phyloP scores from a whole-genome alignment of 2,888 invertebrate species.

The Athetis lepigone region DNA sequence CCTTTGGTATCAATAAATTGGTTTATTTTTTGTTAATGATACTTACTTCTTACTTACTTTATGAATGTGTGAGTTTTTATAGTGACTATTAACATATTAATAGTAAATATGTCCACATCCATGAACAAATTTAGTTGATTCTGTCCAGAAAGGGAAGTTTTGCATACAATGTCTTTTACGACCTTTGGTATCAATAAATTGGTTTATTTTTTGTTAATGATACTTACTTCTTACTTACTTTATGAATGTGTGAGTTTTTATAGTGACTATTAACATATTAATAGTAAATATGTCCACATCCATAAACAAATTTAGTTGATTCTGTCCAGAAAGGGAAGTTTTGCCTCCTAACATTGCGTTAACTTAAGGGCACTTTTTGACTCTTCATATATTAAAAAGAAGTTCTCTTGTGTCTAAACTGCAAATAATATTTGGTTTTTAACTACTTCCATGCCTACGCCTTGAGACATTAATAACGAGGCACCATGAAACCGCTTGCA shows the following conservation, averaged over 20 bases:
- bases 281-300: slow-evolving; percentile 17
- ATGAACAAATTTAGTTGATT: not conserved
- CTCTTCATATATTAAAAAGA: too few species aligned
- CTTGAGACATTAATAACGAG: not conserved
- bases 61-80: slow-evolving; percentile 8
- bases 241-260: slow-evolving; percentile 5
- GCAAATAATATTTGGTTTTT: too few species aligned
- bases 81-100: slow-evolving; percentile 39
- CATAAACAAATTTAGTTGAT: slow-evolving; percentile 1
- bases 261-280: slow-evolving; percentile 39
- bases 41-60: not conserved
- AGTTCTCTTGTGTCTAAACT: too few species aligned
- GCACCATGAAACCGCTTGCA: not conserved
- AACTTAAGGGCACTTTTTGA: not conserved
- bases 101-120: slow-evolving; percentile 17
- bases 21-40: too few species aligned
- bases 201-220: too few species aligned
- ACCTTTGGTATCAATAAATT: too few species aligned
- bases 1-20: too few species aligned
- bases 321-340: not conserved
- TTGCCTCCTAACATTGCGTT: not conserved
- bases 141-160: not conserved
- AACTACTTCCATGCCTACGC: not conserved
- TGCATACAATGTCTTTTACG: too few species aligned
- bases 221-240: not conserved